These are phyloP conservation scores for Mongoloraphidia duomilia DNA, from an alignment of 2,888 invertebrate species.

Conservation along the genomic window DNA sequence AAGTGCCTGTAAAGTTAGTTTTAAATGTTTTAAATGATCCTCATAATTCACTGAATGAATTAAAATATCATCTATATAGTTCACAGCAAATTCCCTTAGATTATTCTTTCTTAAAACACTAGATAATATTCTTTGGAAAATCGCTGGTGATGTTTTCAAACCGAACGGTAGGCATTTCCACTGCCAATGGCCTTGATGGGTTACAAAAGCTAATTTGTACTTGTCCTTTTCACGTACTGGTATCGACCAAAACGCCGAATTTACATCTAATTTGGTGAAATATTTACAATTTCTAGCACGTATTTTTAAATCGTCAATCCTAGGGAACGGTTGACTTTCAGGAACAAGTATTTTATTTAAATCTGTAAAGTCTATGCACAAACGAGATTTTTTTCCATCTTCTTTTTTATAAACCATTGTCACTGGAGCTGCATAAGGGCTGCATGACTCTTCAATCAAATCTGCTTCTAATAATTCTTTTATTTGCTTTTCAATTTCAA, in stretches of 20 bases:
- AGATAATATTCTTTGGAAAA: slow-evolving; percentile 14
- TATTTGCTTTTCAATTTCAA: too few species aligned
- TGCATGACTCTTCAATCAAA: too few species aligned
- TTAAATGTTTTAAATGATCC: slow-evolving; percentile 11
- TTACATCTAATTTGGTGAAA: slow-evolving; percentile 4
- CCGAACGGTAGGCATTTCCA: slow-evolving; percentile 15
- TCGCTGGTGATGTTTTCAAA: slow-evolving; percentile 15
- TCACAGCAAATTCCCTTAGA: slow-evolving; percentile 10
- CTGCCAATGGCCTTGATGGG: slow-evolving; percentile 14
- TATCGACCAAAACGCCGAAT: slow-evolving; percentile 1
- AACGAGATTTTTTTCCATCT: too few species aligned
- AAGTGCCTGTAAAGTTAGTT: not conserved
- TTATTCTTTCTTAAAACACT: slow-evolving; percentile 11
- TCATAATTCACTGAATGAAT: slow-evolving; percentile 13
- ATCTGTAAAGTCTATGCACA: too few species aligned
- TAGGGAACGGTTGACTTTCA: too few species aligned
- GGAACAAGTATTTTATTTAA: too few species aligned
- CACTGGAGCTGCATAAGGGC: too few species aligned
- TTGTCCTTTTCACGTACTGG: slow-evolving; percentile 11
- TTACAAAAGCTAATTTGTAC: slow-evolving; percentile 15
- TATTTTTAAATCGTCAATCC: too few species aligned
- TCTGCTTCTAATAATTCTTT: too few species aligned
- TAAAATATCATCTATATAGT: slow-evolving; percentile 15
- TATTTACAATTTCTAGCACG: not conserved
- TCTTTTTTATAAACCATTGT: too few species aligned